Evolutionary conservation across 2,113 vertebrate species (phyloP), one percentile per base, ranked within the genome.

Genomic region (Solea senegalensis): DNA sequence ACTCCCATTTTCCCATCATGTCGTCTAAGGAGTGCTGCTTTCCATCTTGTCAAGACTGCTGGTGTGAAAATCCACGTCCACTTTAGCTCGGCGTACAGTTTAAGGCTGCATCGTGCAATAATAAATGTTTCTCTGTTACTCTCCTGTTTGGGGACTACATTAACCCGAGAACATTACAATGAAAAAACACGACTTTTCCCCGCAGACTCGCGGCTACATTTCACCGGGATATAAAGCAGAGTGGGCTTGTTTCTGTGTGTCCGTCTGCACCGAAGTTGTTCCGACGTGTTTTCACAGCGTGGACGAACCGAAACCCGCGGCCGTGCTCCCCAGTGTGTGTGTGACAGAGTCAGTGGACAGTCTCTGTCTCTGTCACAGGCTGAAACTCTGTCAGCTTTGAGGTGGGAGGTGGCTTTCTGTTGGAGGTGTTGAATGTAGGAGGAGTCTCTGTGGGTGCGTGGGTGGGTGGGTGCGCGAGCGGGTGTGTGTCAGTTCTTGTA

Each of bases 1-100:
- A 49, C 83, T 94, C 91, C 92, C 90, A 93, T 92, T 93, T 94
- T n/a, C 93, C 91, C 93, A 94, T 94, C 41, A 88, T 62, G 78
- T 62, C 74, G 7, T 7, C 39, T 76, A 91, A 1, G 76, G 74
- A 59, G 68, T 9, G 63, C 14, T 15, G 46, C 28, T 72, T 59
- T 83, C 78, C 90, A 92, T 93, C 52, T 68, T 49, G 53, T 46
- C 58, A 44, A 16, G 70, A 70, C 13, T 13, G 21, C 1, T 43
- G 60, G 27, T 28, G 34, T 62, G 50, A 71, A 71, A 67, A 65
- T 76, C 3, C 62, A 55, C 39, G 64, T 72, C 72, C 71, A 72
- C 28, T 5, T 48, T 21, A 7, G 16, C 4, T 9, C 1, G n/a
- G 16, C 7, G 0, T 0, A 2, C 5, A 3, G 1, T 62, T 74